Evolutionary conservation across 2,797 vertebrate genomes (phyloP).

Genomic region (Sebastes alutus): DNA sequence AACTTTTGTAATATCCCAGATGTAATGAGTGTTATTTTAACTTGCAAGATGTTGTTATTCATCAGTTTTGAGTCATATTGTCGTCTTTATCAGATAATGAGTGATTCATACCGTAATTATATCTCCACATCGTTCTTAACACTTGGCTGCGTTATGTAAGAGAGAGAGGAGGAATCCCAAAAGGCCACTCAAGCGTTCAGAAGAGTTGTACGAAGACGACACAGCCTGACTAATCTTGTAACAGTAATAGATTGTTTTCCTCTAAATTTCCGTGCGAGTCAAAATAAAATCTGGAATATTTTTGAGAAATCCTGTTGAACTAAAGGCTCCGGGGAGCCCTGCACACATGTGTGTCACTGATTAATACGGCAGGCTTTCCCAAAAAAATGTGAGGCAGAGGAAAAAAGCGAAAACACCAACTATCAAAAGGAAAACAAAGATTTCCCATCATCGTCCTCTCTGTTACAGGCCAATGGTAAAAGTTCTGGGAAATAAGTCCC

Average conservation of each 20-base stretch:
- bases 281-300: conserved; percentile 69
- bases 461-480: conserved; percentile 34
- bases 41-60: conserved; percentile 14
- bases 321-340: conserved; percentile 60
- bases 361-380: conserved; percentile 73
- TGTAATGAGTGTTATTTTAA: conserved; percentile 27
- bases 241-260: conserved; percentile 53
- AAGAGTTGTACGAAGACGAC: conserved; percentile 1
- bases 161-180: conserved; percentile 21
- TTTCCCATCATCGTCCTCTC: conserved; percentile 67
- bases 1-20: conserved; percentile 14
- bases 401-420: conserved; percentile 67
- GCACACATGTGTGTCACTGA: conserved; percentile 68
- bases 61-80: conserved; percentile 3
- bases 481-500: conserved; percentile 64
- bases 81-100: conserved; percentile 26
- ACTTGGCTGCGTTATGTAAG: conserved; percentile 17
- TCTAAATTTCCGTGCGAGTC: conserved; percentile 53
- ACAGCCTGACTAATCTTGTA: conserved; percentile 30
- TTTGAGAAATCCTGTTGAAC: conserved; percentile 60
- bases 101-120: conserved; percentile 28
- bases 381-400: conserved; percentile 65
- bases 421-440: conserved; percentile 77
- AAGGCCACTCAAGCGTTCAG: conserved; percentile 15
- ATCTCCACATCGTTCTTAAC: conserved; percentile 15